Evolutionary conservation across 1,140 invertebrate genomes (phyloP).

Genomic region (Drosophila pectinifera): DNA sequence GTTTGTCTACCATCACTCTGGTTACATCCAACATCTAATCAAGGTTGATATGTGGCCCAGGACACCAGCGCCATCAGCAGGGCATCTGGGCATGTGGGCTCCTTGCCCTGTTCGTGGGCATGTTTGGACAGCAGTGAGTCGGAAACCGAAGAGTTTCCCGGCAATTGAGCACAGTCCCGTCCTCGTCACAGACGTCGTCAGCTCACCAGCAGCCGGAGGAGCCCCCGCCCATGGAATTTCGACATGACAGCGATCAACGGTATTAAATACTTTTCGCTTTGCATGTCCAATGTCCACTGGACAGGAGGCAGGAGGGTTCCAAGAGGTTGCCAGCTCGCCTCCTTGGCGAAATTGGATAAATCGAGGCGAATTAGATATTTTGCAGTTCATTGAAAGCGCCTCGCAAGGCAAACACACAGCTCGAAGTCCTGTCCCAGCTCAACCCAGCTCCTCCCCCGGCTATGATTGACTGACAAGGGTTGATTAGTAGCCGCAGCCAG

Average conservation of each 20-base stretch:
- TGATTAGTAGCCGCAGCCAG: constrained; percentile 58
- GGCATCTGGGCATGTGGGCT: too few relatives aligned
- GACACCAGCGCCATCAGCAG: too few relatives aligned
- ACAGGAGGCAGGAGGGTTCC: constrained; percentile 2
- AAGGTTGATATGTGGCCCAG: constrained; percentile 41
- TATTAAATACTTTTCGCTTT: constrained; percentile 57
- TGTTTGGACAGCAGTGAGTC: constrained; percentile 63
- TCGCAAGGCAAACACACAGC: constrained; percentile 20
- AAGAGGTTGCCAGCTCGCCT: constrained; percentile 6
- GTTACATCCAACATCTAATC: constrained; percentile 48
- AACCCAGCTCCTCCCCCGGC: constrained; percentile 1
- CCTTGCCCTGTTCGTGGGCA: constrained; percentile 2
- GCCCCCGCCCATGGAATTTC: constrained; percentile 47
- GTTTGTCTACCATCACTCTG: constrained; percentile 40
- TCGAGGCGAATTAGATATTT: constrained; percentile 53
- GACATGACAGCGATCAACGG: constrained; percentile 60
- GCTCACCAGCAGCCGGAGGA: constrained; percentile 7
- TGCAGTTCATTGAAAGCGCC: constrained; percentile 57
- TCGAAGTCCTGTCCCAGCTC: too few relatives aligned
- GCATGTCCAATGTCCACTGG: neutral
- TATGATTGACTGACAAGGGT: constrained; percentile 66
- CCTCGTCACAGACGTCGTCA: constrained; percentile 30
- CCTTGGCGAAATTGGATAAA: constrained; percentile 25
- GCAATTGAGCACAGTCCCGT: constrained; percentile 66
- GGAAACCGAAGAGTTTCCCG: constrained; percentile 63